A percentile compares a stretch with the other conserved stretches of the same genome.
Conservation (phyloP, 1,140 invertebrate species). For the Varroa destructor region DNA sequence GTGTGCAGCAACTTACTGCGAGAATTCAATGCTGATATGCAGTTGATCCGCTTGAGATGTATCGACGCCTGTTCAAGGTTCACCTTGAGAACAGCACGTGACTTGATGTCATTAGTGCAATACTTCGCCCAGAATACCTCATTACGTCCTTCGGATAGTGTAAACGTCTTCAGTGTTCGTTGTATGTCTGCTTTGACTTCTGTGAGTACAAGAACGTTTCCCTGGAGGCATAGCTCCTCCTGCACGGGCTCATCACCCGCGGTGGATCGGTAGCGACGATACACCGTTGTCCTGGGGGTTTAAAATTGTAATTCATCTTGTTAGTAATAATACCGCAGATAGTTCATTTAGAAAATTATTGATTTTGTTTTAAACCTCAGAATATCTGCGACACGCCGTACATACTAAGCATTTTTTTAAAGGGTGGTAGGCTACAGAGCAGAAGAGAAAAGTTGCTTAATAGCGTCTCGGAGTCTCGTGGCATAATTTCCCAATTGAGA, state of each 20-base stretch:
- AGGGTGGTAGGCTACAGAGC: too few relatives aligned
- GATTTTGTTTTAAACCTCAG: too few relatives aligned
- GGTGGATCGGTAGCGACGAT: not conserved
- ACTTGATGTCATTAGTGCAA: conserved; percentile 16
- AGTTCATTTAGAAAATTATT: too few relatives aligned
- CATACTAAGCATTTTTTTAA: too few relatives aligned
- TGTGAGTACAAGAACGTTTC: conserved; percentile 13
- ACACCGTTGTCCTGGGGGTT: not conserved
- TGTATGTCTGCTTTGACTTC: not conserved
- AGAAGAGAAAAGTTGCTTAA: too few relatives aligned
- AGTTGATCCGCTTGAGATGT: conserved; percentile 1
- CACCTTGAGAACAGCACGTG: conserved; percentile 2
- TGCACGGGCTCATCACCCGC: not conserved
- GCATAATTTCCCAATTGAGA: too few relatives aligned
- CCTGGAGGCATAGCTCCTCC: conserved; percentile 19
- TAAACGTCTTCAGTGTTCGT: conserved; percentile 5
- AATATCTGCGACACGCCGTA: too few relatives aligned
- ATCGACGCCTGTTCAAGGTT: not conserved
- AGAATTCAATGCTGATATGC: conserved; percentile 20
- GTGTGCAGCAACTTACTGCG: not conserved
- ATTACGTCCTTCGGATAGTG: conserved; percentile 9
- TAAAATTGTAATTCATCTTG: not conserved
- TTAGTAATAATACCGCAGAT: too few relatives aligned
- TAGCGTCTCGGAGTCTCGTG: too few relatives aligned
- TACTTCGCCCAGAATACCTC: conserved; percentile 23